phyloP scores from a whole-genome alignment of 1,140 invertebrate genomes.

The Lamellibrachia luymesi region DNA sequence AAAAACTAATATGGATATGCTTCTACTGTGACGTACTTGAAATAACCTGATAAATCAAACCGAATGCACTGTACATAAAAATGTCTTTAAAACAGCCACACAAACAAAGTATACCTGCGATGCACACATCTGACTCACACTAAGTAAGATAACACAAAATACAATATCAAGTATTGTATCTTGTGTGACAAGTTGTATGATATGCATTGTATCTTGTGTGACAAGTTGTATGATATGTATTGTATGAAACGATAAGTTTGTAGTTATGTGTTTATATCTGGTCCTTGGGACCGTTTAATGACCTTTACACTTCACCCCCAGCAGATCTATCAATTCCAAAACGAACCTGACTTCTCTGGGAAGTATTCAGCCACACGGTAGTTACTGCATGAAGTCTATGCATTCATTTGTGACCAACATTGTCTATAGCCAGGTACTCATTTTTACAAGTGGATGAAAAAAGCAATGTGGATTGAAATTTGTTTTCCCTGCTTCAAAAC shows the following conservation, averaged over 20 bases:
- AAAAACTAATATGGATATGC: background rate
- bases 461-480: too few relatives aligned
- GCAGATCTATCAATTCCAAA: too few relatives aligned
- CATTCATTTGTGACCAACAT: too few relatives aligned
- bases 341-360: too few relatives aligned
- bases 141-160: background rate
- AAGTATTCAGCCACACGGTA: too few relatives aligned
- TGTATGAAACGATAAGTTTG: background rate
- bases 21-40: background rate
- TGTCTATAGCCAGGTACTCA: too few relatives aligned
- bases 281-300: too few relatives aligned
- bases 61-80: background rate
- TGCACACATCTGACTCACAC: background rate
- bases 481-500: too few relatives aligned
- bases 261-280: too few relatives aligned
- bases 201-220: background rate
- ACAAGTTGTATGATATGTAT: background rate
- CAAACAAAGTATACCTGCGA: background rate
- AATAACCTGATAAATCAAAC: background rate
- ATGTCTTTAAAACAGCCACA: background rate
- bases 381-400: too few relatives aligned
- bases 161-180: background rate
- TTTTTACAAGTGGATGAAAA: too few relatives aligned
- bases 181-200: background rate
- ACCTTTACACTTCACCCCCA: too few relatives aligned